These are phyloP conservation scores for Ferdinandea cuprea DNA, from an alignment of 2,888 invertebrate species.

Conservation along the genomic window DNA sequence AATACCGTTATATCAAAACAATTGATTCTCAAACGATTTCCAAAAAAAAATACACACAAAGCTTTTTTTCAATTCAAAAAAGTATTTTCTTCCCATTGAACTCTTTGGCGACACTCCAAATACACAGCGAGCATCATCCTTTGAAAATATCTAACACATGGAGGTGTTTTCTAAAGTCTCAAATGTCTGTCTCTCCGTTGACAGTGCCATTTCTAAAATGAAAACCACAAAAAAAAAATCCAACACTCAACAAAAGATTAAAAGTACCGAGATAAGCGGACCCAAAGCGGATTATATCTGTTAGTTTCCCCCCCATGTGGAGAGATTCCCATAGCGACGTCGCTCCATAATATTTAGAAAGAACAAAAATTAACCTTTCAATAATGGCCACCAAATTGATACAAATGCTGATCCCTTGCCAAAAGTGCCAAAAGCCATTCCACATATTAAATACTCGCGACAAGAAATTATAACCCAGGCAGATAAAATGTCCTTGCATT, in stretches of 20 bases:
- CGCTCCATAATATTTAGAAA: conserved; percentile 29
- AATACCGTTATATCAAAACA: too few relatives aligned
- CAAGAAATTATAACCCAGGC: conserved; percentile 71
- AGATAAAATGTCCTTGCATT: conserved; percentile 65
- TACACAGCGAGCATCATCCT: conserved; percentile 17
- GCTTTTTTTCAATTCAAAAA: conserved; percentile 39
- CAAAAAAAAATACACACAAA: neutral
- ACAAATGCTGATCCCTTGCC: conserved; percentile 70
- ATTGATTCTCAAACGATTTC: conserved; percentile 17
- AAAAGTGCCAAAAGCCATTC: conserved; percentile 74
- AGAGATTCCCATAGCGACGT: neutral
- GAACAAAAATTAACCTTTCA: conserved; percentile 74
- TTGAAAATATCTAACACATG: conserved; percentile 32
- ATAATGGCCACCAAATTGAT: conserved; percentile 73
- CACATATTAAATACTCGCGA: conserved; percentile 74
- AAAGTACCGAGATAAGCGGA: conserved; percentile 53
- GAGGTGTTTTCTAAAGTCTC: conserved; percentile 50
- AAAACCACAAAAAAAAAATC: neutral
- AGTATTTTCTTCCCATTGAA: conserved; percentile 29
- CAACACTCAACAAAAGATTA: conserved; percentile 46
- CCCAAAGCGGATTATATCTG: conserved; percentile 62
- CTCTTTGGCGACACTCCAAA: conserved; percentile 58
- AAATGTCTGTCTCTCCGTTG: conserved; percentile 31
- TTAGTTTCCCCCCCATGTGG: neutral
- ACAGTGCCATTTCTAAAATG: conserved; percentile 29